Base-by-base conservation (phyloP, 2,113 vertebrate species). In the Meriones unguiculatus region DNA sequence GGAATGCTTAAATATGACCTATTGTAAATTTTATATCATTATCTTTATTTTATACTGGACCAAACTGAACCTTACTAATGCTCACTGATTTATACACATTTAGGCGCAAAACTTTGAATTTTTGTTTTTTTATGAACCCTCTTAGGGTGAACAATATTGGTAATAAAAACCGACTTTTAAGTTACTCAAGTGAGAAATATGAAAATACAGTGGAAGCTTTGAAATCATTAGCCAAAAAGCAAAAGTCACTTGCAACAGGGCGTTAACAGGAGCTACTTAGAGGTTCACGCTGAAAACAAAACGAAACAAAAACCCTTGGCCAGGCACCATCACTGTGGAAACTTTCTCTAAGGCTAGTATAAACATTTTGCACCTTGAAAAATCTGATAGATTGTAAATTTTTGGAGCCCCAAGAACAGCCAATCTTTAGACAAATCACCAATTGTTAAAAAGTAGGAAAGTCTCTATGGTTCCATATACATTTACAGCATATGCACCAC, bases 401-500 rank as follows among this genome's bases (percentile, higher is more conserved):
- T 75, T 64, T 24, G 69, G 54, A 95, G 32, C 15, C 73, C 76
- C 70, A 46, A 62, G 57, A 89, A 92, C 2, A 57, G 25, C 32
- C 92, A 67, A 50, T 57, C 59, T 95, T 59, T 65, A 46, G 69
- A 65, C 95, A 88, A 76, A 91, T 78, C 28, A n/a, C 41, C 41
- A 35, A 30, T 38, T 32, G 90, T 81, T 54, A 35, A 73, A 77
- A 87, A 82, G 90, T n/a, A 95, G 72, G 82, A 89, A 86, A 15
- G 91, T 97, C 84, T 96, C 85, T 64, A 81, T 92, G 91, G 97
- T 92, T 93, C 96, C 88, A 35, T 14, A 73, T 59, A 70, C 38
- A 73, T 85, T 82, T 97, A 89, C 30, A 84, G 32, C 89, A 95
- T 90, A 94, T 92, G 96, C 62, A 95, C 93, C 95, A 87, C 87